Conservation (phyloP, 2,797 vertebrate genomes). For the Pampus argenteus region DNA sequence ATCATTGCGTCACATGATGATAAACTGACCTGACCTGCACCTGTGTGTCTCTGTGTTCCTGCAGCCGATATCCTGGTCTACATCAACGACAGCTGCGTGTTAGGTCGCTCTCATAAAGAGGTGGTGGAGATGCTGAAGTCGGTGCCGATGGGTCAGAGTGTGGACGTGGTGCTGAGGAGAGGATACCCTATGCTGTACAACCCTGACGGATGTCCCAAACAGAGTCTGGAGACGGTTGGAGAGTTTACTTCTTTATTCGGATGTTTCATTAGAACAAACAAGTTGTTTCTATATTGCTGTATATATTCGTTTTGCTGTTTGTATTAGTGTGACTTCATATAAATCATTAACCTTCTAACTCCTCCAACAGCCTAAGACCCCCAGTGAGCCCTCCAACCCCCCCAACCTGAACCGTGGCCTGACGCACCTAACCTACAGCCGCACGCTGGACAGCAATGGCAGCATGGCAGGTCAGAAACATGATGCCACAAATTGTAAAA, state of each 20-base stretch:
- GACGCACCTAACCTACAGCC: slow-evolving; percentile 70
- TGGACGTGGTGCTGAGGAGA: slow-evolving; percentile 85
- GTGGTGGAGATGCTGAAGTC: slow-evolving; percentile 85
- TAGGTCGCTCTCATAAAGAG: slow-evolving; percentile 84
- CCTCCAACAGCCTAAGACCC: slow-evolving; percentile 54
- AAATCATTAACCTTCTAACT: neutral
- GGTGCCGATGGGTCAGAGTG: slow-evolving; percentile 83
- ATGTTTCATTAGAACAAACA: too few relatives aligned
- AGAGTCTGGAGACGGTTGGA: slow-evolving; percentile 67
- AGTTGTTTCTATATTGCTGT: neutral
- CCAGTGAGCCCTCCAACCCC: slow-evolving; percentile 57
- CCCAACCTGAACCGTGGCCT: slow-evolving; percentile 41
- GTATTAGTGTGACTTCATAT: neutral
- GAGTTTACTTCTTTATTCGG: too few relatives aligned
- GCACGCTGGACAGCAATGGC: slow-evolving; percentile 65
- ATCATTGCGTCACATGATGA: neutral
- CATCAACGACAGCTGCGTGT: slow-evolving; percentile 83
- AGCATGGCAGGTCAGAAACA: slow-evolving; percentile 57
- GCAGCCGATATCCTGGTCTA: slow-evolving; percentile 86
- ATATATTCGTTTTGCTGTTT: neutral
- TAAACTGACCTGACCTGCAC: neutral
- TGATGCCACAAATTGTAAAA: too few relatives aligned
- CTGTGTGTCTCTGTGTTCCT: neutral
- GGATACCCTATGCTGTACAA: slow-evolving; percentile 88
- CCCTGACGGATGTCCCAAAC: slow-evolving; percentile 84